A percentile compares a stretch with the other conserved stretches of the same genome.
These are phyloP conservation scores for Poecile atricapillus DNA, from an alignment of 2,113 vertebrate species.

Conservation along the genomic window DNA sequence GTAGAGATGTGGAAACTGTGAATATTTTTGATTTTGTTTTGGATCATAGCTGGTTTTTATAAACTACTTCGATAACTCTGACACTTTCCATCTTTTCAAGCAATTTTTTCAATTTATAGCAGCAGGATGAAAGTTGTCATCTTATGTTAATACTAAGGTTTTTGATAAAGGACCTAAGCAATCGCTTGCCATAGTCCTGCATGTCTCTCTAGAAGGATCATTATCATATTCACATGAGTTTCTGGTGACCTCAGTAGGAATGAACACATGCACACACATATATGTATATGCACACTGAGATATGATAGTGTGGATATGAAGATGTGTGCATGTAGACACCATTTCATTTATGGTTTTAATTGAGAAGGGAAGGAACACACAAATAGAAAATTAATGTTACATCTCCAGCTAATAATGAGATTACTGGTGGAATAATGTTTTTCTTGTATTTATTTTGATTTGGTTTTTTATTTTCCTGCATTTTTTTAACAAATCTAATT, in stretches of 20 bases:
- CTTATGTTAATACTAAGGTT: not conserved
- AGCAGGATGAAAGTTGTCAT: not conserved
- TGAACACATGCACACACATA: not conserved
- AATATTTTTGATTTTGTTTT: not conserved
- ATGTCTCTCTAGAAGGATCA: not conserved
- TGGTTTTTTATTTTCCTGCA: not conserved
- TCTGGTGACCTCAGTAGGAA: not conserved
- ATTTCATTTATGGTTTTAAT: not conserved
- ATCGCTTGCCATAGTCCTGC: not conserved
- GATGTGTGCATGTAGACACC: not conserved
- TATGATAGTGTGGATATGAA: not conserved
- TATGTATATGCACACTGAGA: not conserved
- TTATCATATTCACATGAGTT: not conserved
- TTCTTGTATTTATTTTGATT: not conserved
- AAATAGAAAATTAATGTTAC: not conserved
- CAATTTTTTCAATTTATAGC: not conserved
- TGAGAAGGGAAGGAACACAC: not conserved
- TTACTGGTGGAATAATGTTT: not conserved
- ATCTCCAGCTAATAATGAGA: not conserved
- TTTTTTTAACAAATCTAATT: not conserved
- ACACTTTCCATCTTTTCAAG: not conserved
- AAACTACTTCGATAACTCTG: not conserved
- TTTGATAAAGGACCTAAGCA: not conserved
- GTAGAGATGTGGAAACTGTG: not conserved
- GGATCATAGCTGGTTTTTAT: not conserved